Evolutionary conservation across 2,888 invertebrate species (phyloP).

Genomic region (Cataglyphis cursor): DNA sequence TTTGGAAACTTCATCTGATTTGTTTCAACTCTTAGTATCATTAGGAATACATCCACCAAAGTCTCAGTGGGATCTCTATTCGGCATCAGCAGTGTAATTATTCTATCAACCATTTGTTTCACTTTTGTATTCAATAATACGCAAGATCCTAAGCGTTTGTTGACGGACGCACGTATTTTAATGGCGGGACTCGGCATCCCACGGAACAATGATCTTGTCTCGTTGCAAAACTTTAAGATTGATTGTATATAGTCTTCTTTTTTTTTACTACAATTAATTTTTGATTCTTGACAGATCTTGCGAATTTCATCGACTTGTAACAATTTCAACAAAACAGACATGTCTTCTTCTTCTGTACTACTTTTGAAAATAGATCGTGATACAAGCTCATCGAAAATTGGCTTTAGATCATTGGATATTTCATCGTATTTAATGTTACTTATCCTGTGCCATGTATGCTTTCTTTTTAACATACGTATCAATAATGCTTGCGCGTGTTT

Average conservation of each 20-base stretch:
- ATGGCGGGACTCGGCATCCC: constrained; percentile 75
- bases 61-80: constrained; percentile 74
- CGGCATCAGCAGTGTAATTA: constrained; percentile 81
- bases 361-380: constrained; percentile 55
- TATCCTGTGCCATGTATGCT: constrained; percentile 76
- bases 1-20: constrained; percentile 76
- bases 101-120: constrained; percentile 76
- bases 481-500: constrained; percentile 79
- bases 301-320: constrained; percentile 77
- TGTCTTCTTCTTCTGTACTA: constrained; percentile 65
- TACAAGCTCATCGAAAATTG: constrained; percentile 71
- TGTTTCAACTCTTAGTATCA: constrained; percentile 75
- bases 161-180: constrained; percentile 65
- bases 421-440: constrained; percentile 74
- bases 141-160: constrained; percentile 72
- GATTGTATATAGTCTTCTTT: constrained; percentile 72
- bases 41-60: constrained; percentile 76
- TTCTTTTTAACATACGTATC: constrained; percentile 80
- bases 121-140: constrained; percentile 73
- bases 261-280: constrained; percentile 70
- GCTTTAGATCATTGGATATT: constrained; percentile 70
- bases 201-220: constrained; percentile 75
- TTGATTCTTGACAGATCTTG: constrained; percentile 74
- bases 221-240: constrained; percentile 71
- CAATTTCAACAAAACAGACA: constrained; percentile 74